Conservation (phyloP, 92 coral and sea anemone species). For the Epizoanthus stellaris region DNA sequence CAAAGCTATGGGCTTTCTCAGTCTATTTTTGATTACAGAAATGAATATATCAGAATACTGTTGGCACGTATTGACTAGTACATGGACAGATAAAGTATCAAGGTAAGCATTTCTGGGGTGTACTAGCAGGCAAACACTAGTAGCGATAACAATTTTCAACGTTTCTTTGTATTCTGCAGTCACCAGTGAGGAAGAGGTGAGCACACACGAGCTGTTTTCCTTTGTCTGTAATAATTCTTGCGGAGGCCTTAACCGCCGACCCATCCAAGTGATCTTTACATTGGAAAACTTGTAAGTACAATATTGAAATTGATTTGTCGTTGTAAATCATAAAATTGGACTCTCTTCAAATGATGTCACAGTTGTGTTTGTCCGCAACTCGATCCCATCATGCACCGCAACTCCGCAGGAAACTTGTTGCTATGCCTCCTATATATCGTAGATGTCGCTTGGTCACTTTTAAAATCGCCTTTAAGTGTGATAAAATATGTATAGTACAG, state of each 20-base stretch:
- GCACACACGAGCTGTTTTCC: constrained; percentile 88
- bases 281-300: constrained; percentile 84
- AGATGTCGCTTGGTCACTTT: too few relatives aligned
- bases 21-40: too few relatives aligned
- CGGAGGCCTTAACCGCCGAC: constrained; percentile 95
- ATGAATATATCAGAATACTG: too few relatives aligned
- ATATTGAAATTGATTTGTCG: too few relatives aligned
- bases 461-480: too few relatives aligned
- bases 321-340: neutral
- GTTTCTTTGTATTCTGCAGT: constrained; percentile 29
- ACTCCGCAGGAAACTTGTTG: neutral
- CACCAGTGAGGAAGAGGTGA: constrained; percentile 72
- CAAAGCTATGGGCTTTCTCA: too few relatives aligned
- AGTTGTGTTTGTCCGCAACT: neutral
- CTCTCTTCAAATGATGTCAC: neutral
- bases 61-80: too few relatives aligned
- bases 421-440: too few relatives aligned
- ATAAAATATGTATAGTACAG: too few relatives aligned
- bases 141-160: neutral
- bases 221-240: constrained; percentile 97
- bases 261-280: constrained; percentile 90
- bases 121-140: neutral
- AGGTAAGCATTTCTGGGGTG: neutral
- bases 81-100: neutral
- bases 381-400: neutral